Base-by-base conservation (phyloP, 2,797 vertebrate species). In the Gymnothorax reevesii region DNA sequence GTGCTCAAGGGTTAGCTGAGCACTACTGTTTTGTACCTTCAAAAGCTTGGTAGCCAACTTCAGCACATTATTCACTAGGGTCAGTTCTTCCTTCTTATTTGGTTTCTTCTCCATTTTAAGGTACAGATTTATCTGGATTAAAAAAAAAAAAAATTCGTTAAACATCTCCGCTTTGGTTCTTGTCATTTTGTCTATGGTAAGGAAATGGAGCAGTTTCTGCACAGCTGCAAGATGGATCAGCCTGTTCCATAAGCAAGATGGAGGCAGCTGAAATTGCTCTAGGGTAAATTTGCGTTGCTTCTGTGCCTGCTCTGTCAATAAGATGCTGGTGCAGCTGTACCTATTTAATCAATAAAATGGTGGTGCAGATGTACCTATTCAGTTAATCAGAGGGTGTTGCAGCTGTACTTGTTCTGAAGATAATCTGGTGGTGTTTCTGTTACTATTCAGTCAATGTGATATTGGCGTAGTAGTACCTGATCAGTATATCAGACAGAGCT, bases 51-150 rank as follows among this genome's bases (percentile, higher is more conserved):
- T 99, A 87, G 99, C 99, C 93, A 99, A 96, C 91, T 99, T 99
- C 88, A 99, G 95, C 86, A 99, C 98, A 60, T 99, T 99, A 95
- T 99, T 99, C 92, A 99, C 98, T 91, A 99, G 94, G 0, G 97
- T 99, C 90, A 99, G 95, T 90, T 99, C 98, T 87, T 99, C 98
- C 88, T 99, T 99, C 94, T 99, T 99, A 94, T 99, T 99, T 88
- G 98, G 98, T 91, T 99, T 99, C 95, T 99, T 99, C 95, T 99
- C 99, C 99, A 99, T 99, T 96, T 99, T 99, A 95, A 99, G 97
- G 94, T 99, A 99, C 92, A 99, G 92, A 92, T 99, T 99, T 93
- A 99, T 99, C 99, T 97, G 91, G 25, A 89, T 33, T 85, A 87
- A 88, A 87, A 20, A 83, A 88, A 57, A 84, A 73, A 17, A 9